Conservation (phyloP, 2,888 invertebrate genomes). For the Nephrotoma appendiculata region DNA sequence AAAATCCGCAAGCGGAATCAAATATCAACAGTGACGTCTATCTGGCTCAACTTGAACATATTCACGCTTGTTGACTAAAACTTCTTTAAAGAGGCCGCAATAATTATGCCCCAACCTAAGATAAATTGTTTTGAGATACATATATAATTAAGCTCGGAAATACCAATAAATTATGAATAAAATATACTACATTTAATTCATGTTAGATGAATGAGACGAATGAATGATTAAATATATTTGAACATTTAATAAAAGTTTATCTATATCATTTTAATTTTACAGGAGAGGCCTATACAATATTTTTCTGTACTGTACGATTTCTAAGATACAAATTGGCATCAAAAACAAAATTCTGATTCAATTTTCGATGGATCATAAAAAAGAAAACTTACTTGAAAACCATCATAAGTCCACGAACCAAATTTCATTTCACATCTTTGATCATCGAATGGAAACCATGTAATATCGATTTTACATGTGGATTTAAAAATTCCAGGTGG, state of each 20-base stretch:
- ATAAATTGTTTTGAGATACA: no score
- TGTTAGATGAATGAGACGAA: no score
- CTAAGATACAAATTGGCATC: background rate
- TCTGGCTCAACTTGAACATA: no score
- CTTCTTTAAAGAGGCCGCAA: no score
- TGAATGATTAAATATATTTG: no score
- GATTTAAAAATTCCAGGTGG: slow-evolving; percentile 98
- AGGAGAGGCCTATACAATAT: background rate
- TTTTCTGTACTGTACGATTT: background rate
- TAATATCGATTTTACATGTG: slow-evolving; percentile 97
- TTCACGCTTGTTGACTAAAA: no score
- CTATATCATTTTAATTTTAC: background rate
- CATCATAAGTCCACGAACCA: slow-evolving; percentile 98
- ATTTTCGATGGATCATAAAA: background rate
- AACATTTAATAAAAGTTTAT: no score
- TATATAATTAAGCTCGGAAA: background rate
- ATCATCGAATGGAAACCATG: slow-evolving; percentile 99
- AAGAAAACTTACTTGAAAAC: slow-evolving; percentile 57
- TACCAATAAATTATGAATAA: background rate
- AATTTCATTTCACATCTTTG: slow-evolving; percentile 98
- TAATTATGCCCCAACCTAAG: no score
- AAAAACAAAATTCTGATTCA: background rate
- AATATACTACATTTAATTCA: no score
- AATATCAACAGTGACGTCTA: no score
- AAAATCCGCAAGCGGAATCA: no score